A percentile compares a stretch with the other conserved stretches of the same genome.
These are phyloP conservation scores for Hirundichthys speculiger DNA, from an alignment of 2,113 vertebrate genomes.

Conservation along the genomic window DNA sequence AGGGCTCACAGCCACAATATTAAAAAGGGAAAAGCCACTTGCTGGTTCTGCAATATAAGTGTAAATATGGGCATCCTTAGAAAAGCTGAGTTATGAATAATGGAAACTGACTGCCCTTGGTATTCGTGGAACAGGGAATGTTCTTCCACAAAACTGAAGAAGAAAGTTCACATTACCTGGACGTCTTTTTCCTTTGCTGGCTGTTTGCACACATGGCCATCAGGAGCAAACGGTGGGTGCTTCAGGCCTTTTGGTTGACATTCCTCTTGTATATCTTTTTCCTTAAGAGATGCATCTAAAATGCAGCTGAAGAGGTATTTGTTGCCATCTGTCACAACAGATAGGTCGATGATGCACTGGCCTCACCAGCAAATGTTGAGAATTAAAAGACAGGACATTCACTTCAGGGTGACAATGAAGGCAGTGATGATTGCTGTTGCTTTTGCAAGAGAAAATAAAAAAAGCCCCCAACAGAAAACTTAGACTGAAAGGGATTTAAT, in stretches of 20 bases:
- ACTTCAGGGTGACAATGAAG: conserved; percentile 21
- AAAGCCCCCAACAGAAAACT: too few relatives aligned
- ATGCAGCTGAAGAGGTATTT: conserved; percentile 24
- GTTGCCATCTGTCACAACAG: conserved; percentile 42
- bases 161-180: conserved; percentile 63
- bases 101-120: conserved; percentile 73
- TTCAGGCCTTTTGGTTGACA: conserved; percentile 44
- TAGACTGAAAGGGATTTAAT: too few relatives aligned
- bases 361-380: conserved; percentile 4
- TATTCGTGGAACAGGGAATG: conserved; percentile 74
- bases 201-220: conserved; percentile 53
- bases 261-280: conserved; percentile 43
- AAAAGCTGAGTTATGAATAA: conserved; percentile 81
- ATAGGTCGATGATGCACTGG: conserved; percentile 38
- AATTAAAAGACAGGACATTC: conserved; percentile 20
- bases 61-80: conserved; percentile 78
- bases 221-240: conserved; percentile 39
- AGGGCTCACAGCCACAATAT: conserved; percentile 67
- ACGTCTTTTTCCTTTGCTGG: conserved; percentile 45
- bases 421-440: conserved; percentile 21
- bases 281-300: conserved; percentile 33
- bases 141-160: conserved; percentile 68
- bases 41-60: conserved; percentile 79
- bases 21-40: conserved; percentile 72
- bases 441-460: neutral